phyloP scores from a whole-genome alignment of 1,140 invertebrate genomes.

The Diuraphis noxia region DNA sequence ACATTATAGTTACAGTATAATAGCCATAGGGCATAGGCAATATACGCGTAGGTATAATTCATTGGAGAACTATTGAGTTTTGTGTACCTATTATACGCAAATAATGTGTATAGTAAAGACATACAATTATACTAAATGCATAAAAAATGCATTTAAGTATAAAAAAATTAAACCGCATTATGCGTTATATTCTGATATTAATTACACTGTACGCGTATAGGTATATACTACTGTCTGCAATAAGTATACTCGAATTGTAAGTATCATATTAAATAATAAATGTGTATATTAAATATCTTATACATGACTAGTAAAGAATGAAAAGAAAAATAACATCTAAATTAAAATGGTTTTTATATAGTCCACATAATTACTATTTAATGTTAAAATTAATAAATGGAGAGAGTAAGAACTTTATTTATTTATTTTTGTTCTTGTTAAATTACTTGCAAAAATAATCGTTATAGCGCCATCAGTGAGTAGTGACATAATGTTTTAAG shows the following conservation, averaged over 20 bases:
- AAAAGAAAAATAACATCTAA: not conserved
- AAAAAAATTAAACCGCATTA: too few species aligned
- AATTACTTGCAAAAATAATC: not conserved
- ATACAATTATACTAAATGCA: too few species aligned
- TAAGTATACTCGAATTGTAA: not conserved
- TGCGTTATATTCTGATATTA: too few species aligned
- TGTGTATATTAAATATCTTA: not conserved
- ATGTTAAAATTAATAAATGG: not conserved
- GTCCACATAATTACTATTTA: not conserved
- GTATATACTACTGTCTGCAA: too few species aligned
- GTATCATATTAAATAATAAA: not conserved
- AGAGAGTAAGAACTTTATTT: not conserved
- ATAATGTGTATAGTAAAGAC: too few species aligned
- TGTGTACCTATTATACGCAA: too few species aligned
- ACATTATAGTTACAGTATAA: too few species aligned
- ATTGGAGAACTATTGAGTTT: too few species aligned
- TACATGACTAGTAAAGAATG: not conserved
- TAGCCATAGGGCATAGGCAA: too few species aligned
- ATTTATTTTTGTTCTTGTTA: slow-evolving; percentile 5
- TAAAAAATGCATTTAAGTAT: too few species aligned
- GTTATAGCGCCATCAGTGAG: not conserved
- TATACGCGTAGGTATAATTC: too few species aligned
- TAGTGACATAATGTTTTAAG: not conserved
- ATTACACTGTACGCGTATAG: too few species aligned
- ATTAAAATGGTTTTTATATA: not conserved